Base-by-base conservation (phyloP, 2,888 invertebrate genomes). In the Cetonia aurata region DNA sequence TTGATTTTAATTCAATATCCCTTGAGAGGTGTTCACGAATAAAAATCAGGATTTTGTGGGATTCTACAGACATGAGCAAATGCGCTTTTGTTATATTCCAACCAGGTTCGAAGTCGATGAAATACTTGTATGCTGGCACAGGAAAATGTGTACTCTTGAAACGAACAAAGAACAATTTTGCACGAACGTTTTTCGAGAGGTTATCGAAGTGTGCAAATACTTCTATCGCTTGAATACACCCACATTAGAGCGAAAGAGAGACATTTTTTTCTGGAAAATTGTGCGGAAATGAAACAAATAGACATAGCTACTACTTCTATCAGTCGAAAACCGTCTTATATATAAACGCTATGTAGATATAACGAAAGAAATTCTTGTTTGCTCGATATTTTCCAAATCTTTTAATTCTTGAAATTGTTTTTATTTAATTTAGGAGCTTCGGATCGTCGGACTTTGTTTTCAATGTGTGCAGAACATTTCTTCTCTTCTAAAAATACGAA, bases 181-280 rank as follows among this genome's bases (percentile, higher is more conserved):
- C 15, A 41, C 25, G 48, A 15, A 31, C 48, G 48, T 13, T 62
- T 50, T 31, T 48, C 62, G 13, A 62, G 62, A 48, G 12, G 48
- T 48, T 62, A 62, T 31, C 48, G 62, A 62, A 62, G 31, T 37
- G 62, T 48, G 46, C 48, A 62, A 62, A 62, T 62, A 48, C 48
- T 62, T 62, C 62, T 48, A 33, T 37, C 48, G 37, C 37, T 50
- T 17, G 48, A 31, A 46, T 33, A 62, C 48, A 62, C 62, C 31
- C 33, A 17, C 9, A 25, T 25, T 3, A 3, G 48, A 10, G 10
- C 13, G 44, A 31, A 3, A 33, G 15, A 13, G 17, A 48, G 48
- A 19, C 41, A 44, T 62, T 48, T n/a, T n/a, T n/a, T 33, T 62
- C 48, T 13, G 17, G 17, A 15, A 48, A 33, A 25, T 1, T 8